Conservation (phyloP, 2,888 invertebrate species). For the Psococerastis gibbosa region DNA sequence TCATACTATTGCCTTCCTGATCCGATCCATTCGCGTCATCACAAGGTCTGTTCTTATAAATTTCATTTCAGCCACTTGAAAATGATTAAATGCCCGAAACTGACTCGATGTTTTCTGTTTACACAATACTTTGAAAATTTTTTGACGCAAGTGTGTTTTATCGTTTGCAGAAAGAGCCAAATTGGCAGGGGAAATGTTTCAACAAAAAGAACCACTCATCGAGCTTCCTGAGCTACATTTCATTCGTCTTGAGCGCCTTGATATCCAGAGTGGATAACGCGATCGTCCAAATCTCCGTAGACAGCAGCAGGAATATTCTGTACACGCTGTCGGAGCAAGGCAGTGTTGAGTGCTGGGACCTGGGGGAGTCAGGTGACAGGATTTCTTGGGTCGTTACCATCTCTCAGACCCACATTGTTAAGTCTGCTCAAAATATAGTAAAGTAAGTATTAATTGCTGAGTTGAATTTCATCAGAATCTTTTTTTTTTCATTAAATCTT, state of each 20-base stretch:
- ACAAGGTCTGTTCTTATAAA: no score
- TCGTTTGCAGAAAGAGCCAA: conserved; percentile 61
- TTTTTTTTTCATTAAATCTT: conserved; percentile 15
- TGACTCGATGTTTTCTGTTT: no score
- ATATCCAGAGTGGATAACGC: conserved; percentile 73
- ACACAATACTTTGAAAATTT: conserved; percentile 5
- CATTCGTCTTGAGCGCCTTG: conserved; percentile 61
- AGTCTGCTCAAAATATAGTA: conserved; percentile 58
- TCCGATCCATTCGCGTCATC: no score
- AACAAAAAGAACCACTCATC: conserved; percentile 90
- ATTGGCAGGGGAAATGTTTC: conserved; percentile 91
- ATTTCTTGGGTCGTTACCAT: conserved; percentile 53
- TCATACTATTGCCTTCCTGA: no score
- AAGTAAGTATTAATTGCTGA: no score
- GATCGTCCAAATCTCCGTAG: conserved; percentile 71
- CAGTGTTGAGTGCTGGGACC: conserved; percentile 71
- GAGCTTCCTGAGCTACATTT: conserved; percentile 66
- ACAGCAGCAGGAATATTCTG: conserved; percentile 71
- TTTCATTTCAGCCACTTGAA: no score
- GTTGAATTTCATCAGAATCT: no score
- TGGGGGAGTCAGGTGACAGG: conserved; percentile 57
- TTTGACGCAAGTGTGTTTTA: conserved; percentile 18
- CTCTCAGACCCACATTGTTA: conserved; percentile 52
- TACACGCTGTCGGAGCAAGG: conserved; percentile 84
- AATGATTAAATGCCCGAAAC: no score